These are phyloP conservation scores for Morbakka virulenta DNA, from an alignment of 30 jellyfish, hydroid and myxozoan species.

Conservation along the genomic window DNA sequence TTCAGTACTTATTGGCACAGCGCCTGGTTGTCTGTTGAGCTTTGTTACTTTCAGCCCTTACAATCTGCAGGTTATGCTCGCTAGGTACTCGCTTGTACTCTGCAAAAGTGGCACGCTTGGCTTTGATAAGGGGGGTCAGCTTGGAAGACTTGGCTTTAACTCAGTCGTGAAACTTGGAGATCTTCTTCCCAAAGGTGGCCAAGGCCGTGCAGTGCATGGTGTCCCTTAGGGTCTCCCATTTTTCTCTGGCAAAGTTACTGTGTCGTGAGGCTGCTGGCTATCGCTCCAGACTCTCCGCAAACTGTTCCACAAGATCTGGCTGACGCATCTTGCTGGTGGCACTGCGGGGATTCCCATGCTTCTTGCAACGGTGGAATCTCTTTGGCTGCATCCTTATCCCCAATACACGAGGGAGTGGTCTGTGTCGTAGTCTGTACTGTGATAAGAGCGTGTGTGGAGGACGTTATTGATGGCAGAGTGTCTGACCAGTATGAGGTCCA, in stretches of 20 bases:
- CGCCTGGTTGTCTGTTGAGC: not conserved
- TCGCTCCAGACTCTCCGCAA: not conserved
- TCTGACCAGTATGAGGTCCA: constrained; percentile 22
- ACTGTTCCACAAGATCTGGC: too few relatives aligned
- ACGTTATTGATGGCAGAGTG: not conserved
- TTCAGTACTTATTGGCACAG: too few relatives aligned
- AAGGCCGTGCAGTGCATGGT: too few relatives aligned
- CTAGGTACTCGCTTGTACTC: too few relatives aligned
- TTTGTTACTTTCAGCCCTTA: constrained; percentile 9
- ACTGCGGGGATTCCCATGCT: constrained; percentile 11
- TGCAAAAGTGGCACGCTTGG: too few relatives aligned
- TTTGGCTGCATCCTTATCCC: not conserved
- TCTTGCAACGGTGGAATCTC: not conserved
- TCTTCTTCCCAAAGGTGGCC: too few relatives aligned
- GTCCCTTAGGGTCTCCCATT: too few relatives aligned
- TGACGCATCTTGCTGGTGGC: not conserved
- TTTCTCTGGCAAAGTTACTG: too few relatives aligned
- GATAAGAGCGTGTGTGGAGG: constrained; percentile 24
- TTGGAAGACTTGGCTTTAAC: too few relatives aligned
- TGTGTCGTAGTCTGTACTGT: too few relatives aligned
- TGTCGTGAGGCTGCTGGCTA: not conserved
- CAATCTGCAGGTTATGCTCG: not conserved
- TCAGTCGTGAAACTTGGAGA: not conserved
- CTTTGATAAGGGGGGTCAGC: too few relatives aligned
- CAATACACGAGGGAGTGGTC: constrained; percentile 36